These are phyloP conservation scores for Macrotis lagotis DNA, from an alignment of 2,113 vertebrate species.

Conservation along the genomic window DNA sequence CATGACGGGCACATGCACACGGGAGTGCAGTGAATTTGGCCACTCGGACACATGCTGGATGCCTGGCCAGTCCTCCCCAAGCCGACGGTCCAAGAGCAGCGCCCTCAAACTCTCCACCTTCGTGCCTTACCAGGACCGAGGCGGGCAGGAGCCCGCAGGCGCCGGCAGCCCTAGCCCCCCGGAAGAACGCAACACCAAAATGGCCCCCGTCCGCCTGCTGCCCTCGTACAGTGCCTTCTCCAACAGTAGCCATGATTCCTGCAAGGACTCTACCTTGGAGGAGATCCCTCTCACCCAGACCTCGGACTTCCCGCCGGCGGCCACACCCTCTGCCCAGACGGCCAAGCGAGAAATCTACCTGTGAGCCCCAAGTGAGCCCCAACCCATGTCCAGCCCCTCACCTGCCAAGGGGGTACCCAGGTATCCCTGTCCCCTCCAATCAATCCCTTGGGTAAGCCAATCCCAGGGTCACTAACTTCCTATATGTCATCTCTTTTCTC, in stretches of 20 bases:
- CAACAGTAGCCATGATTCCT: slow-evolving; percentile 93
- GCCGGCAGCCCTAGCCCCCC: slow-evolving; percentile 95
- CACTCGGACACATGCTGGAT: slow-evolving; percentile 99
- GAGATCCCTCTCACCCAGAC: slow-evolving; percentile 98
- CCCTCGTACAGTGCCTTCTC: slow-evolving; percentile 99
- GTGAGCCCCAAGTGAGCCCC: slow-evolving; percentile 85
- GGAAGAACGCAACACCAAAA: slow-evolving; percentile 95
- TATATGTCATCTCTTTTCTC: not conserved
- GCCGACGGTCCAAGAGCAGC: slow-evolving; percentile 92
- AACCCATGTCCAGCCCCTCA: slow-evolving; percentile 65
- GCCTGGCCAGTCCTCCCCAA: slow-evolving; percentile 96
- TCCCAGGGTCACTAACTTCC: slow-evolving; percentile 52
- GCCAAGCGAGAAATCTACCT: slow-evolving; percentile 99
- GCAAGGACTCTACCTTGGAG: slow-evolving; percentile 96
- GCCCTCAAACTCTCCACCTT: slow-evolving; percentile 98
- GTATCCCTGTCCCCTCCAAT: slow-evolving; percentile 58
- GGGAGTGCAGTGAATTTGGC: slow-evolving; percentile 97
- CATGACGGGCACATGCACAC: slow-evolving; percentile 98
- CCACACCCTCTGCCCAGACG: slow-evolving; percentile 92
- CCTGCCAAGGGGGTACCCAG: slow-evolving; percentile 74
- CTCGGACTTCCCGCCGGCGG: slow-evolving; percentile 92
- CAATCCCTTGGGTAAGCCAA: slow-evolving; percentile 62
- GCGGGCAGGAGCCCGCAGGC: slow-evolving; percentile 93
- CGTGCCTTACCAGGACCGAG: slow-evolving; percentile 99
- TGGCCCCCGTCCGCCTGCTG: slow-evolving; percentile 97